These are phyloP conservation scores for Drosophila anomelani DNA, from an alignment of 2,888 invertebrate genomes.

Conservation along the genomic window DNA sequence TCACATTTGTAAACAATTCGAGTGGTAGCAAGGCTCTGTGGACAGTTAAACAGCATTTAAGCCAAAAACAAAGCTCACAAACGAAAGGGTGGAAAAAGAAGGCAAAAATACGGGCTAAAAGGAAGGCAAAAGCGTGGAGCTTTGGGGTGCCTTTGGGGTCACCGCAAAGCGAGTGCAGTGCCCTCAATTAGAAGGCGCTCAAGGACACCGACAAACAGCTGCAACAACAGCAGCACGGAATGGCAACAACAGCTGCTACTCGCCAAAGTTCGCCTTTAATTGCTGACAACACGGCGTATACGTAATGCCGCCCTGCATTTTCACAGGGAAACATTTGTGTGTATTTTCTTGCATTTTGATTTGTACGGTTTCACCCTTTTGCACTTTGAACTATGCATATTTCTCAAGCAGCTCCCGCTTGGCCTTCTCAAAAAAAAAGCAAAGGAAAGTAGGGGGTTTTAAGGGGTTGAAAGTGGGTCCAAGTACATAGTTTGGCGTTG, in stretches of 20 bases:
- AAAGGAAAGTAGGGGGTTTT: background rate
- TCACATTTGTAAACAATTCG: slow-evolving; percentile 4
- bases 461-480: slow-evolving; percentile 10
- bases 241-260: slow-evolving; percentile 32
- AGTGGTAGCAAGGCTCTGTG: slow-evolving; percentile 6
- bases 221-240: slow-evolving; percentile 37
- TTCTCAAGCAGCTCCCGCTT: slow-evolving; percentile 49
- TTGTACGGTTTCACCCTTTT: slow-evolving; percentile 35
- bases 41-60: slow-evolving; percentile 53
- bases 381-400: slow-evolving; percentile 43
- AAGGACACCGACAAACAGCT: slow-evolving; percentile 74
- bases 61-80: slow-evolving; percentile 51
- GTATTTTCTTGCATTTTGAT: slow-evolving; percentile 35
- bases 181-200: slow-evolving; percentile 78
- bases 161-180: slow-evolving; percentile 78
- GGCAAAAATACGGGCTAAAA: background rate
- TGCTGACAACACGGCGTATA: slow-evolving; percentile 56
- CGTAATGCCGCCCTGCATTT: slow-evolving; percentile 43
- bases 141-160: slow-evolving; percentile 53
- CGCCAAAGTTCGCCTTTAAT: slow-evolving; percentile 60
- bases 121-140: slow-evolving; percentile 1
- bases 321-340: slow-evolving; percentile 20
- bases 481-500: slow-evolving; percentile 37
- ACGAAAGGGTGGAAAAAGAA: slow-evolving; percentile 10
- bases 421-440: slow-evolving; percentile 53